Evolutionary conservation across 1,140 invertebrate genomes (phyloP), one percentile per base, ranked within the genome.

Genomic region (Andrena cerasifolii): DNA sequence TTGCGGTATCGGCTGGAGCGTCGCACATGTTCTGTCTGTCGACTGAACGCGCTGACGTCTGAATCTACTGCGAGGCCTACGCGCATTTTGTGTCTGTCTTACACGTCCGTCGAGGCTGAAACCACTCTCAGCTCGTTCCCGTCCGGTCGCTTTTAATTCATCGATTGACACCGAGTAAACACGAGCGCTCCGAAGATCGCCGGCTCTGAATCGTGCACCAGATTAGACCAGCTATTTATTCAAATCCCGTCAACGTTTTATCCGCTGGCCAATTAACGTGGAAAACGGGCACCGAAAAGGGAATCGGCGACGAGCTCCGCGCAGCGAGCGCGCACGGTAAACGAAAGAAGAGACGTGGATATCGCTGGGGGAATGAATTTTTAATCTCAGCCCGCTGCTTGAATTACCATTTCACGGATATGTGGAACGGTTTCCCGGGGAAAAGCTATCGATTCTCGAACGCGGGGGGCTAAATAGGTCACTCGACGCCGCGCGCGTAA

Each of bases 361-460:
- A 43, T 54, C 49, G n/a, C n/a, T n/a, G n/a, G 33, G 33, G 6
- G 24, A 51, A 54, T 65, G 47, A 65, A 74, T 65, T 74, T 74
- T 74, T 65, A 28, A 65, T 43, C n/a, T 28, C n/a, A 3, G 43
- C 26, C 28, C 43, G 26, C 7, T 21, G n/a, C 33, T 74, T n/a
- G 71, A 51, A 43, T 65, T 40, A 40, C 26, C 1, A 33, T 18
- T 61, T 16, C 58, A 26, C 28, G 33, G 47, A 65, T 31, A 74
- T 1, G 33, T 1, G 47, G 47, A 18, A 21, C 59, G 40, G 49
- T 54, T 71, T 33, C 14, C 26, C 47, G 18, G 26, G 14, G 71
- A 63, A 73, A 62, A 62, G 31, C 18, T 51, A 74, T 74, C 71
- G 71, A 74, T 74, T 65, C 49, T 40, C 61, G 59, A 43, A 54